Evolutionary conservation across 2,797 vertebrate species (phyloP).

Genomic region (Lepus townsendii): DNA sequence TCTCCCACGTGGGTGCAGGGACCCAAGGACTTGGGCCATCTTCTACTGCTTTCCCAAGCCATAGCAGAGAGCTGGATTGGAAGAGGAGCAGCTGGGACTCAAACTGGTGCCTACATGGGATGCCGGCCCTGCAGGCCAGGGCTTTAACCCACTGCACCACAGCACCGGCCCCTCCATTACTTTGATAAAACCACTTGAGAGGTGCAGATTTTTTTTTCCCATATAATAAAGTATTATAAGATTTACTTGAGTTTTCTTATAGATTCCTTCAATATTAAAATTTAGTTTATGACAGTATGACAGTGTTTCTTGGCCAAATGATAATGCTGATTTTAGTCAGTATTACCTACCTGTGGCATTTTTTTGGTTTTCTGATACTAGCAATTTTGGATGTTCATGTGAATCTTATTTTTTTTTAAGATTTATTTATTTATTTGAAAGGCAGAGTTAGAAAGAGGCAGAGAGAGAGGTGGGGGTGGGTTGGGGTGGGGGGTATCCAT

Average conservation of each 20-base stretch:
- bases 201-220: neutral
- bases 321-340: neutral
- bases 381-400: neutral
- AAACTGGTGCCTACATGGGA: too few species aligned
- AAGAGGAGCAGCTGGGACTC: too few species aligned
- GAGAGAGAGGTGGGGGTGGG: too few species aligned
- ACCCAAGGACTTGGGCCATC: too few species aligned
- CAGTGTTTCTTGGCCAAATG: conserved; percentile 42
- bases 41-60: too few species aligned
- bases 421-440: neutral
- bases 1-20: too few species aligned
- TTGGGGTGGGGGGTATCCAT: too few species aligned
- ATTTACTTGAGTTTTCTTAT: neutral
- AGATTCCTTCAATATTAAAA: neutral
- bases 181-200: neutral
- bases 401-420: neutral
- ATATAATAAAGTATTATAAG: neutral
- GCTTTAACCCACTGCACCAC: too few species aligned
- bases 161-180: neutral
- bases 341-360: neutral
- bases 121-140: too few species aligned
- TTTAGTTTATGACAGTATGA: neutral
- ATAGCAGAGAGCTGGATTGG: too few species aligned
- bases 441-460: too few species aligned
- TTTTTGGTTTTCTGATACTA: conserved; percentile 30